Evolutionary conservation across 2,797 vertebrate genomes (phyloP), one percentile per base, ranked within the genome.

Genomic region (Leucoraja ocellata): DNA sequence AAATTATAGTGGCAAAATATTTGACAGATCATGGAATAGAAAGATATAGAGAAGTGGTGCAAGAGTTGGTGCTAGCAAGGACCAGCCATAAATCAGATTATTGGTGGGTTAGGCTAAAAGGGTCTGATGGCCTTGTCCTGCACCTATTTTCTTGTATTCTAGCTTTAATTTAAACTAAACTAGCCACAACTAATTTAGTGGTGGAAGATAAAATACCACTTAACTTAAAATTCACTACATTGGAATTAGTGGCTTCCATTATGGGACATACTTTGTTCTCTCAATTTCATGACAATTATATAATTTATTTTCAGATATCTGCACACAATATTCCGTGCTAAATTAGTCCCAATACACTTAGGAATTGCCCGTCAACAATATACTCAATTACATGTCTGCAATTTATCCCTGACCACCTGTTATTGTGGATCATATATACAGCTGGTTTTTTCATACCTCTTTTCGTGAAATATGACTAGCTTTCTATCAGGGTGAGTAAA

Each of bases 401-500:
- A 58, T 92, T 92, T 25, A 92, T 74, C 39, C 71, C 90, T 74
- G 13, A 92, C 10, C 71, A 76, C 46, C 39, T 92, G 36, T 74
- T 76, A 58, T 76, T 92, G 71, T 76, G 71, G 39, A 92, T 92
- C 39, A 92, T 54, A 76, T 76, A 92, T 74, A 73, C 36, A 91
- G 88, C 18, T 13, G 28, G 25, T 71, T 76, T 91, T 74, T 74
- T 14, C 46, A 74, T 76, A 28, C 71, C 39, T 54, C 65, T 14
- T 39, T 74, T 76, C 39, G 8, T 54, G 90, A 92, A 92, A 92
- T 46, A 92, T 76, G 39, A 76, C 39, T 39, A 92, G 90, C 63
- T 46, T 76, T 76, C 16, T 92, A 16, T 54, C 25, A n/a, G 71
- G 71, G 5, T 54, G 39, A 92, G 23, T 39, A 39, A 92, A n/a